These are phyloP conservation scores for Dynastes hyllus DNA, from an alignment of 2,888 invertebrate genomes.

Conservation along the genomic window DNA sequence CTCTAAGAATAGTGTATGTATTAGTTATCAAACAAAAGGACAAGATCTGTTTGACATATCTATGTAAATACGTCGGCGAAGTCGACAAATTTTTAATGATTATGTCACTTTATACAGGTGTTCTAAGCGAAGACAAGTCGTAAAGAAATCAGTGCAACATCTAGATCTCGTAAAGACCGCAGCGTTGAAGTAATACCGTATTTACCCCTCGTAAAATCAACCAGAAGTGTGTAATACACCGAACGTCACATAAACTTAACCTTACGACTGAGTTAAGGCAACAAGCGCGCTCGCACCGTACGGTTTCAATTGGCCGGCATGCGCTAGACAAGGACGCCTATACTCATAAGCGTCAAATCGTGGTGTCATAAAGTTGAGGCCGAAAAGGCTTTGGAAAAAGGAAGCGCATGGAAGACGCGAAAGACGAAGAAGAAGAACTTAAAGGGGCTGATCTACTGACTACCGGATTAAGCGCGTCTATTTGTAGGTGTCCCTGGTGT, in stretches of 20 bases:
- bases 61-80: conserved; percentile 7
- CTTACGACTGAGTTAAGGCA: conserved; percentile 63
- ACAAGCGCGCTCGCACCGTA: conserved; percentile 52
- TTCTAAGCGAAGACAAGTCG: conserved; percentile 56
- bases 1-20: too few relatives aligned
- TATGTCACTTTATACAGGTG: conserved; percentile 51
- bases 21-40: background rate
- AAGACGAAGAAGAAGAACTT: conserved; percentile 62
- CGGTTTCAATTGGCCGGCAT: conserved; percentile 32
- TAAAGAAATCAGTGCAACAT: conserved; percentile 68
- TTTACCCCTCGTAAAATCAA: conserved; percentile 71
- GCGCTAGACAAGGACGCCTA: conserved; percentile 64
- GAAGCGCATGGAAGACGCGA: conserved; percentile 21
- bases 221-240: conserved; percentile 72
- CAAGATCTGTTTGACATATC: conserved; percentile 1
- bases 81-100: conserved; percentile 50
- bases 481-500: conserved; percentile 61
- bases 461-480: conserved; percentile 57
- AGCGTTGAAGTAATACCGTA: conserved; percentile 70
- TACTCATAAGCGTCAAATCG: conserved; percentile 70
- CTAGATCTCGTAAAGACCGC: conserved; percentile 68
- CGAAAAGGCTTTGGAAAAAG: conserved; percentile 54
- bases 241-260: conserved; percentile 71
- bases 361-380: conserved; percentile 69
- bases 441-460: conserved; percentile 62